Base-by-base conservation (phyloP, 1,140 invertebrate species). In the Cheumatopsyche charites region DNA sequence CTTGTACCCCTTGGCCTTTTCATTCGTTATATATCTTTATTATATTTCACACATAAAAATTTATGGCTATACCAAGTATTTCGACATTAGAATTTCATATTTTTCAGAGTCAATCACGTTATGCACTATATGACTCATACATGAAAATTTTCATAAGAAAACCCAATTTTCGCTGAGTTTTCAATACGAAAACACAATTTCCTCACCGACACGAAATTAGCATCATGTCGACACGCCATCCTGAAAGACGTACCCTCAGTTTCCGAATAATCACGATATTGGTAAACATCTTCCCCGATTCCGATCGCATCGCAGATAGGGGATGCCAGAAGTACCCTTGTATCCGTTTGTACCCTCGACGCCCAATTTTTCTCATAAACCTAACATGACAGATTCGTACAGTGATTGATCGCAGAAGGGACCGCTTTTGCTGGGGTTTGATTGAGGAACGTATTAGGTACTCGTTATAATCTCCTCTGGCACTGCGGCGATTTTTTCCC, bases 291-390 rank as follows among this genome's bases (percentile, higher is more conserved):
- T 68, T 68, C 43, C 52, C 49, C 67, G 67, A 41, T 61, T 45
- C 17, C 23, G 13, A 29, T 68, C 67, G 29, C 11, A 67, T 12
- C 23, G 11, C 49, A n/a, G 67, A 29, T 49, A 29, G 67, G 41
- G 13, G 19, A 52, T 45, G 23, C 65, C 61, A 26, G 52, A 25
- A 23, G 52, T 41, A 19, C 36, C 68, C 68, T 19, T 70, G 29
- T 3, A 36, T 9, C 9, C 3, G 13, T 6, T 15, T 21, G 47
- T 13, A 17, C 13, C 43, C 45, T 65, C 71, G 47, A 55, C 21
- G 78, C 29, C 81, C 82, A 82, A 84, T 85, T 84, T 85, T 85
- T 85, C 83, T 85, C 81, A 82, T 83, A 85, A 84, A 85, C 81
- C 83, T 79, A 84, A 85, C 83, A 84, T 85, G 83, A 85, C 83